Evolutionary conservation across 2,797 vertebrate genomes (phyloP), one percentile per base, ranked within the genome.

Genomic region (Micropoecilia bifurca): DNA sequence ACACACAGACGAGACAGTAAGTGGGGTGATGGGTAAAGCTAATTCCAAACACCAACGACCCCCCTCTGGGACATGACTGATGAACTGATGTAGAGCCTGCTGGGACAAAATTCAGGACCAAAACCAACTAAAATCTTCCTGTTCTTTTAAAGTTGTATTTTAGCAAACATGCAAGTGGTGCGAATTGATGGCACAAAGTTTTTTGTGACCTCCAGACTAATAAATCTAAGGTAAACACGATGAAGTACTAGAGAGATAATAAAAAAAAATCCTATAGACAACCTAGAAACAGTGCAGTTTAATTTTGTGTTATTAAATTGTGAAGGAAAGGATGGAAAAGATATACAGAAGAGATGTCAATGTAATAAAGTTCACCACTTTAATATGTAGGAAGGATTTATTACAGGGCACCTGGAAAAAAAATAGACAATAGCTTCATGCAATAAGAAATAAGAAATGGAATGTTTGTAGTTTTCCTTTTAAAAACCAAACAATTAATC

Each of bases 31-130:
- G 89, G 84, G 75, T 84, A 72, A 78, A 69, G 80, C 84, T 87
- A 81, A 86, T 83, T 77, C 59, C 55, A 87, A 83, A 83, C 73
- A 80, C 43, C 74, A 6, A 77, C 39, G 47, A 71, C 57, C 66
- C 71, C 80, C 74, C 6, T 55, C 1, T 4, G 84, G 83, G 84
- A 83, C 46, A 43, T 48, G 84, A 85, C 63, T 87, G 82, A 89
- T 75, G 77, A 81, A 76, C 46, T 88, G 86, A 87, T 83, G 83
- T 80, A 85, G 87, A 87, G 88, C 85, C 87, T 87, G 81, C 85
- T 89, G 87, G 85, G 87, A 88, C 78, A 74, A 61, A 90, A 69
- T 55, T 73, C 77, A 59, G 76, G 78, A 74, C 61, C 59, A 84
- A 85, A 77, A 76, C 53, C 77, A 47, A 80, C 30, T 63, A 1